These are phyloP conservation scores for Bombus sylvicola DNA, from an alignment of 1,140 invertebrate genomes.

Conservation along the genomic window DNA sequence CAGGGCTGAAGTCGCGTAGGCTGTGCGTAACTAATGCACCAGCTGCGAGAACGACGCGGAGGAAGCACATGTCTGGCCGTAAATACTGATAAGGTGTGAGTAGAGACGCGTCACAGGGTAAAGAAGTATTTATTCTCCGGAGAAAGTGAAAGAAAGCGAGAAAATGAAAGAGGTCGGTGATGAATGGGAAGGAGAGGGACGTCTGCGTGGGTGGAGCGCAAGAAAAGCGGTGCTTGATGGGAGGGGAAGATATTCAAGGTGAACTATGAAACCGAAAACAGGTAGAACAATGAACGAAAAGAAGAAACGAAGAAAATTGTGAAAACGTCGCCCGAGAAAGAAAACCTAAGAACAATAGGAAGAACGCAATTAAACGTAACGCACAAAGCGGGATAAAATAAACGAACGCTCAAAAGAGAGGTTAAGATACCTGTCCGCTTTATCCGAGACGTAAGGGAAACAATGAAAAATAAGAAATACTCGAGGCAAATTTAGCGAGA, in stretches of 20 bases:
- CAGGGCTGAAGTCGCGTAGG: background rate
- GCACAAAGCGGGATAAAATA: background rate
- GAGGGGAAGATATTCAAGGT: slow-evolving; percentile 9
- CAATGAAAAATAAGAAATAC: background rate
- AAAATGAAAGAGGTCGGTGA: slow-evolving; percentile 39
- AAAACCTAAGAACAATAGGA: background rate
- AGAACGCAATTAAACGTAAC: slow-evolving; percentile 26
- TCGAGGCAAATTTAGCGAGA: background rate
- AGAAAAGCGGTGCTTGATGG: background rate
- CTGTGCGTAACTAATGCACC: background rate
- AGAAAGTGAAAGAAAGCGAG: slow-evolving; percentile 38
- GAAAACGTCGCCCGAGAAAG: background rate
- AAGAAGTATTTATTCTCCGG: slow-evolving; percentile 43
- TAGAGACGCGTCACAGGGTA: background rate
- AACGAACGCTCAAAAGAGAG: background rate
- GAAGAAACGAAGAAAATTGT: background rate
- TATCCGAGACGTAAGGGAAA: background rate
- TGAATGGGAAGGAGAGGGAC: slow-evolving; percentile 17
- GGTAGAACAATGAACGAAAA: background rate
- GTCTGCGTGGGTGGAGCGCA: background rate
- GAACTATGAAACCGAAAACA: background rate
- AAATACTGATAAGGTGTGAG: slow-evolving; percentile 40
- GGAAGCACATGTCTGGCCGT: slow-evolving; percentile 13
- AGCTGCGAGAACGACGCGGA: slow-evolving; percentile 14
- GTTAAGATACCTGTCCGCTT: background rate